Base-by-base conservation (phyloP, 2,888 invertebrate species). In the Cantharis rustica region DNA sequence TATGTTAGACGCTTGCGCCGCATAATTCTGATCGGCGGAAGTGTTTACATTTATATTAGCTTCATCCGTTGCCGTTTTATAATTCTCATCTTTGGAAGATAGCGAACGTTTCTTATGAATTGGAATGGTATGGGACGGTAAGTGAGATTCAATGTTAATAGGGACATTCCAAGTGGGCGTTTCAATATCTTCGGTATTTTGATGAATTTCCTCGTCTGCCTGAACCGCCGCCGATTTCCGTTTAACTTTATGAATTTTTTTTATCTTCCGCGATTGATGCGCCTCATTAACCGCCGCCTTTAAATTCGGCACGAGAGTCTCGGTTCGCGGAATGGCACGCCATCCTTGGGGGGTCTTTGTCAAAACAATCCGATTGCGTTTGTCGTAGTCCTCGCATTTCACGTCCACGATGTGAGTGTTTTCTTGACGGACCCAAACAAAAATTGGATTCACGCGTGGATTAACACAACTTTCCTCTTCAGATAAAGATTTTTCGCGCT, bases 351-450 rank as follows among this genome's bases (percentile, higher is more conserved):
- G 91, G 17, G 95, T 95, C 86, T 95, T 95, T 82, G 95, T 94
- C 86, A 96, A 90, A 84, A 94, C 93, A 85, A 96, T 94, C 78
- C 95, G 94, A 89, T 96, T 96, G 77, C 95, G 90, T 87, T 94
- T 92, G 90, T 96, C 95, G 90, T 95, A 95, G 87, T 96, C 95
- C 88, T 96, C 96, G 89, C 95, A 95, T 88, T 93, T 92, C 83
- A 96, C 95, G 88, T 95, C 94, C 86, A 95, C 93, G 88, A 96
- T 95, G 86, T 92, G 92, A 80, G 94, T 94, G 88, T 95, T 94
- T 83, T 92, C 92, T 87, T 95, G 94, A 86, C 94, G 93, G 79
- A 94, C 94, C 95, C 95, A 96, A 82, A 96, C 91, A 88, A 96
- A 96, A 81, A 96, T 94, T 81, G 95, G 95, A 86, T 95, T 94